Evolutionary conservation across 2,113 vertebrate species (phyloP).

Genomic region (Apus apus): DNA sequence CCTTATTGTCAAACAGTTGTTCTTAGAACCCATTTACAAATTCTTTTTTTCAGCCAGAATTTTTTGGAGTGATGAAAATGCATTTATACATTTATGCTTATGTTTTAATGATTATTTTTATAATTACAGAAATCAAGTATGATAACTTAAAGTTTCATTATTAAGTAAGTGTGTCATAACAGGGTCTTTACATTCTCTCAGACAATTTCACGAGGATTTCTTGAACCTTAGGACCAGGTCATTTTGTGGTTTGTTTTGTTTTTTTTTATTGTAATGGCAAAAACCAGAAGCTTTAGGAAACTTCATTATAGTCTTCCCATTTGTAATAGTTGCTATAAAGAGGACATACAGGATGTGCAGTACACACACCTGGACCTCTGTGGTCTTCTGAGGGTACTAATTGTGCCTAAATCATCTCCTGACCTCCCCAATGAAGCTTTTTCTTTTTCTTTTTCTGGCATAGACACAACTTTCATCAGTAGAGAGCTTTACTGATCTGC

Average conservation of each 20-base stretch:
- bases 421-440: not conserved
- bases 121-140: not conserved
- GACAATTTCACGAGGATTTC: not conserved
- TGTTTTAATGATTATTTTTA: not conserved
- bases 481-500: not conserved
- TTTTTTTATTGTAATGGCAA: no score
- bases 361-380: accelerated
- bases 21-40: not conserved
- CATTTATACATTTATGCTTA: not conserved
- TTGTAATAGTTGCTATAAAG: not conserved
- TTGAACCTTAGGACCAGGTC: not conserved
- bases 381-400: not conserved
- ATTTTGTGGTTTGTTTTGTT: not conserved
- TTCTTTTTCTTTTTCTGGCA: no score
- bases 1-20: not conserved
- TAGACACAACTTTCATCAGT: not conserved
- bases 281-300: not conserved
- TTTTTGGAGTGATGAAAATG: not conserved
- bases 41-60: not conserved
- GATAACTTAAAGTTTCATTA: not conserved
- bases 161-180: not conserved
- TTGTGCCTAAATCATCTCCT: not conserved
- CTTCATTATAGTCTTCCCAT: not conserved
- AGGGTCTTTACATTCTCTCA: not conserved
- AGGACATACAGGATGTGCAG: not conserved